Base-by-base conservation (phyloP, 2,888 invertebrate species). In the Sarcophaga rosellei region DNA sequence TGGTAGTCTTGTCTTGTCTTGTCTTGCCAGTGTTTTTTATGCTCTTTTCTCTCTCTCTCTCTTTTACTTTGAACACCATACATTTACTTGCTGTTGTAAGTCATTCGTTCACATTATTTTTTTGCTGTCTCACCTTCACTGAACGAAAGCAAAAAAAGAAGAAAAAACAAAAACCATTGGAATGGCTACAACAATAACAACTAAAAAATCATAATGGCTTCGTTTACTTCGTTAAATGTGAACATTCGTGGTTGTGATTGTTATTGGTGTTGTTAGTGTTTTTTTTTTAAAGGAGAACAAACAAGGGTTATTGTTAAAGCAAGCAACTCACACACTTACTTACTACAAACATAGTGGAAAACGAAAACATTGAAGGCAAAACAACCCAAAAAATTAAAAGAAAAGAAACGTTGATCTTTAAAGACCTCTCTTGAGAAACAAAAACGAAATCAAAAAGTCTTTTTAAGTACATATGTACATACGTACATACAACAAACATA, bases 51-150 rank as follows among this genome's bases (percentile, higher is more conserved):
- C 65, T 77, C 35, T 73, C 63, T 17, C 63, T 53, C 17, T 17
- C 17, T 53, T 15, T 15, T 59, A 35, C 61, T 44, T 21, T 12
- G 15, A 53, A 17, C 53, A 53, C 35, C 35, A 35, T 53, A 10
- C 1, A 15, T 53, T 53, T 17, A 53, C 17, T 75, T 75, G 63
- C 61, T 65, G 4, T 76, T 78, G 8, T 45, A 75, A 76, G 78
- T 85, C 76, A 62, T 61, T 57, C 69, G 65, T 78, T 78, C 35
- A 65, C 61, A n/a, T 57, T 61, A 17, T 69, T 44, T 70, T 81
- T 82, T 82, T 86, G 76, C 83, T 86, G 75, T 65, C 86, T 86
- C 84, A 86, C 86, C 86, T 86, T 86, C 84, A 70, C 53, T 78
- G 65, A 8, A 35, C 3, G 35, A 35, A 35, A 8, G 2, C 35